Evolutionary conservation across 2,797 vertebrate species (phyloP).

Genomic region (Eulemur rubriventer): DNA sequence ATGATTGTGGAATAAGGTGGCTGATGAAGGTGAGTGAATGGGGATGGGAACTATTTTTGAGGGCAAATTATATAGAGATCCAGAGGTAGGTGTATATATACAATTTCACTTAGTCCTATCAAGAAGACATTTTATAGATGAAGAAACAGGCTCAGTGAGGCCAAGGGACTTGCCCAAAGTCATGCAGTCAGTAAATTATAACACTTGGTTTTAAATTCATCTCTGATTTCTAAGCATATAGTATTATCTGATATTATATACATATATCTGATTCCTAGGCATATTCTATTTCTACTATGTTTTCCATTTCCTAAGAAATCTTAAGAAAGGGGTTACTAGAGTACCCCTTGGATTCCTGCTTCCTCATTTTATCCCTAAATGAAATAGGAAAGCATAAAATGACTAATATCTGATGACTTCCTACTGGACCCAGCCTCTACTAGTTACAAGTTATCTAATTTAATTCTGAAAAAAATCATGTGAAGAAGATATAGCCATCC

Average conservation of each 20-base stretch:
- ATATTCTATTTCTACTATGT: background rate
- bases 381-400: slow-evolving; percentile 43
- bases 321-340: background rate
- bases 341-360: background rate
- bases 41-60: background rate
- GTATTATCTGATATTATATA: background rate
- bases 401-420: background rate
- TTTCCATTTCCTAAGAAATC: background rate
- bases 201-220: background rate
- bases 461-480: slow-evolving; percentile 29
- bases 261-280: background rate
- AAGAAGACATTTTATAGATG: slow-evolving; percentile 26
- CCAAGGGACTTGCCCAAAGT: background rate
- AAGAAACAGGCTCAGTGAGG: background rate
- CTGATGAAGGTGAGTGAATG: background rate
- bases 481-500: background rate
- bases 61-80: background rate
- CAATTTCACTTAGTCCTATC: background rate
- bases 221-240: background rate
- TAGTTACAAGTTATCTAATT: slow-evolving; percentile 10
- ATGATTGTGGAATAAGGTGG: background rate
- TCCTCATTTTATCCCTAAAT: background rate
- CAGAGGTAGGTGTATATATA: background rate
- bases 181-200: background rate
- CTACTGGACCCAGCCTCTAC: background rate